Evolutionary conservation across 1,140 invertebrate genomes (phyloP), one percentile per base, ranked within the genome.

Genomic region (Drosophila oshimai): DNA sequence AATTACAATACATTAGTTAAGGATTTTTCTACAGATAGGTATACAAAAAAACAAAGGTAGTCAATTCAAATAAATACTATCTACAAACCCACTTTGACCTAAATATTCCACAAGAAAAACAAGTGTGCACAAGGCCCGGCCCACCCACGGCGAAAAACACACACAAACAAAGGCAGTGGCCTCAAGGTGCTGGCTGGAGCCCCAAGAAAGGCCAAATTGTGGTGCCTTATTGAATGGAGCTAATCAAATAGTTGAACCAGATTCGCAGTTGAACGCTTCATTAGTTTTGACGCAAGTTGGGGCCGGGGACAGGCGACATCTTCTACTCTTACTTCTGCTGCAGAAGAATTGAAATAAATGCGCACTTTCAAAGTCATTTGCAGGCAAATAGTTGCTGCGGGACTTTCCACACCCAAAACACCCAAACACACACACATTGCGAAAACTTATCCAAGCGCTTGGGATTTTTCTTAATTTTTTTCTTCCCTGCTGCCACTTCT

Each of bases 341-440:
- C 33, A 33, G 5, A 54, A 41, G 71, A 79, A 79, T 78, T 79
- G 74, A 79, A 78, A 79, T 79, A 72, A 79, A 78, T 78, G 74
- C 74, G 69, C 74, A 62, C 69, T 79, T 79, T 79, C 74, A 79
- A 79, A 78, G 75, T 79, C 69, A 79, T 79, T 79, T 79, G 74
- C 74, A 74, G 74, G 74, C 75, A 79, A 78, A 79, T 78, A 68
- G 70, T 74, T 61, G 34, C 72, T 45, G 60, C 50, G 58, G 69
- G 60, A 62, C 26, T 46, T 64, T 68, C 39, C 44, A 31, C 29
- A 34, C 54, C 18, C 4, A 13, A 51, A 4, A 6, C 22, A 20
- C 45, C 36, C 31, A 12, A 4, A 44, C 20, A 50, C 31, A 36
- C 22, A 24, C 26, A 28, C 4, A 29, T 37, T 4, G 51, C 34